phyloP scores from a whole-genome alignment of 2,888 invertebrate species.

The Asteroscopus sphinx region DNA sequence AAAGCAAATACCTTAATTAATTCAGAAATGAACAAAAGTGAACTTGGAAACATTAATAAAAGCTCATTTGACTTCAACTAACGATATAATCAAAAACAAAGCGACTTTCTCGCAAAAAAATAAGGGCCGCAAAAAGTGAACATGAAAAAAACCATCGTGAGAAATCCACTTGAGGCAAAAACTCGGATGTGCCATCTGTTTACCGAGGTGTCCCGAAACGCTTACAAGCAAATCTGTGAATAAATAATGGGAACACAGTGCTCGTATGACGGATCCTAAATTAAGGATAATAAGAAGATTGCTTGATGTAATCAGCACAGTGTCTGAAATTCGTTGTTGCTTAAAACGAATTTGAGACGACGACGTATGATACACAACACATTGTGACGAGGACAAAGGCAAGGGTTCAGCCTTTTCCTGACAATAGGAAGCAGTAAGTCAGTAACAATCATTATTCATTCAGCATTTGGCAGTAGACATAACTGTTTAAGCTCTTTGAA shows the following conservation, averaged over 20 bases:
- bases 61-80: constrained; percentile 18
- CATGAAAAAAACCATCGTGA: constrained; percentile 64
- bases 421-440: too few relatives aligned
- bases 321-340: constrained; percentile 19
- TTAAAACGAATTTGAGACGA: not conserved
- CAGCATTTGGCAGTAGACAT: too few relatives aligned
- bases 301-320: constrained; percentile 35
- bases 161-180: constrained; percentile 70
- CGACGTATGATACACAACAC: not conserved
- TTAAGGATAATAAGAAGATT: constrained; percentile 37
- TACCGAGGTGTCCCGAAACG: constrained; percentile 61
- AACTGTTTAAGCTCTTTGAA: too few relatives aligned
- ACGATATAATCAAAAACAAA: constrained; percentile 23
- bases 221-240: constrained; percentile 69
- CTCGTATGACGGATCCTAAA: constrained; percentile 34
- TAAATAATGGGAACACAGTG: constrained; percentile 67
- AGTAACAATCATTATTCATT: too few relatives aligned
- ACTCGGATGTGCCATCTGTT: constrained; percentile 77
- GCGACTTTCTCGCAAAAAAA: constrained; percentile 15
- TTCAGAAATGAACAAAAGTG: constrained; percentile 1
- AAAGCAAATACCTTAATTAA: not conserved
- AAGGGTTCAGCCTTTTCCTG: not conserved
- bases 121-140: constrained; percentile 16
- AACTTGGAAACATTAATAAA: constrained; percentile 6
- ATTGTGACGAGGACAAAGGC: constrained; percentile 16